phyloP scores from a whole-genome alignment of 2,113 vertebrate genomes.

The Brevimyrus niger region DNA sequence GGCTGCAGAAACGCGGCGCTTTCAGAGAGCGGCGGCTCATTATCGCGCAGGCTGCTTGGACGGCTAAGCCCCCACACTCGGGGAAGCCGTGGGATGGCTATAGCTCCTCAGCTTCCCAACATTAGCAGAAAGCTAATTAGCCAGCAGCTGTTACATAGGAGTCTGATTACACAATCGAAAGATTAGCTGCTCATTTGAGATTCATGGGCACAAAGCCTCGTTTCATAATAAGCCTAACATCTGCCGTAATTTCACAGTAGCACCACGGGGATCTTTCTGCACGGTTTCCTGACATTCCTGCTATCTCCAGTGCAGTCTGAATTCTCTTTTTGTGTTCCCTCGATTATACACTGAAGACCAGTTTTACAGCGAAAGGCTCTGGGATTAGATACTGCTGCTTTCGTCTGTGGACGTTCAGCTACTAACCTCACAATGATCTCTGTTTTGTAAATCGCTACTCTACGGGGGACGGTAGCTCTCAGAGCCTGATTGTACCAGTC shows the following conservation, averaged over 20 bases:
- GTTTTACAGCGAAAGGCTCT: neutral
- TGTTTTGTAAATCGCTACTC: neutral
- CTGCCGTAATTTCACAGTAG: neutral
- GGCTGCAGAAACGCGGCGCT: neutral
- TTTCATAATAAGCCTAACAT: neutral
- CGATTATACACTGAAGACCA: neutral
- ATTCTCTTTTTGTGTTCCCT: neutral
- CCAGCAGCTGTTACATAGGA: neutral
- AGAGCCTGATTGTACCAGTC: neutral
- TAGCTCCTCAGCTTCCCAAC: neutral
- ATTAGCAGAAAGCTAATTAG: neutral
- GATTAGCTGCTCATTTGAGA: neutral
- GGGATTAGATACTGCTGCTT: neutral
- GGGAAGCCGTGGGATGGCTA: neutral
- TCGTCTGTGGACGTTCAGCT: neutral
- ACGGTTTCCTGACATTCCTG: neutral
- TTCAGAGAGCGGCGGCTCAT: neutral
- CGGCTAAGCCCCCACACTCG: neutral
- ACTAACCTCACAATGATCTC: neutral
- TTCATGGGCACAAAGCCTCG: neutral
- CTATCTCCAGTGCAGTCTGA: neutral
- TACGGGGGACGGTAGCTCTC: neutral
- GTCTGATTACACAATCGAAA: conserved; percentile 5
- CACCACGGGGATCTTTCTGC: neutral
- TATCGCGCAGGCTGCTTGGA: neutral